Conservation (phyloP, 2,888 invertebrate genomes). For the Limnephilus lunatus region DNA sequence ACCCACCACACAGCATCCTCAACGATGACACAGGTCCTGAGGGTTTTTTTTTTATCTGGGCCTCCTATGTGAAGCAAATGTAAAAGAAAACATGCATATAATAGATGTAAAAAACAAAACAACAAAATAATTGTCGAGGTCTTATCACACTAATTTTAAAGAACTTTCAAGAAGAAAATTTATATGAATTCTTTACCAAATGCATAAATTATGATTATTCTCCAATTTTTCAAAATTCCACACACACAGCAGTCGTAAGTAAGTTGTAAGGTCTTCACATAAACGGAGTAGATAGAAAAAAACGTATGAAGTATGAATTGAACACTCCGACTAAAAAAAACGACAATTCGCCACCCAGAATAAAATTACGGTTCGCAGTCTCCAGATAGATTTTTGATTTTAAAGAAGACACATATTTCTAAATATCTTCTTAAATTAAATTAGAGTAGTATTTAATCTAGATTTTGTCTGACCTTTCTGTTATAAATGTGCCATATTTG, state of each 20-base stretch:
- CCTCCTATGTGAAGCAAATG: too few species aligned
- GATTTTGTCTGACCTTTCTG: not conserved
- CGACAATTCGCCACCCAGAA: not conserved
- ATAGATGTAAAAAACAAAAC: too few species aligned
- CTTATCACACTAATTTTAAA: too few species aligned
- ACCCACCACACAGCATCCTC: too few species aligned
- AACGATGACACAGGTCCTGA: too few species aligned
- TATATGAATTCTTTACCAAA: too few species aligned
- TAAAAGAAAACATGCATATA: too few species aligned
- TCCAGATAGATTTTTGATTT: not conserved
- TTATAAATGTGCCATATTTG: not conserved
- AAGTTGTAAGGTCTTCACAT: not conserved
- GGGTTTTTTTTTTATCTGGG: too few species aligned
- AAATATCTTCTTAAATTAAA: not conserved
- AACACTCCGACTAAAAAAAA: not conserved
- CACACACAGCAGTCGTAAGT: not conserved
- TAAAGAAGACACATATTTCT: not conserved
- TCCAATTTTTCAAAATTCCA: not conserved
- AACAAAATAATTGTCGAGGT: too few species aligned
- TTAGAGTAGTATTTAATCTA: not conserved
- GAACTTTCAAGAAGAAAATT: too few species aligned
- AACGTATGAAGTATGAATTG: not conserved
- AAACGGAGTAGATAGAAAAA: not conserved
- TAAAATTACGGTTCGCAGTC: not conserved
- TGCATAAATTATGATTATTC: too few species aligned